Conservation (phyloP, 2,797 vertebrate genomes). For the Cossypha niveicapilla region DNA sequence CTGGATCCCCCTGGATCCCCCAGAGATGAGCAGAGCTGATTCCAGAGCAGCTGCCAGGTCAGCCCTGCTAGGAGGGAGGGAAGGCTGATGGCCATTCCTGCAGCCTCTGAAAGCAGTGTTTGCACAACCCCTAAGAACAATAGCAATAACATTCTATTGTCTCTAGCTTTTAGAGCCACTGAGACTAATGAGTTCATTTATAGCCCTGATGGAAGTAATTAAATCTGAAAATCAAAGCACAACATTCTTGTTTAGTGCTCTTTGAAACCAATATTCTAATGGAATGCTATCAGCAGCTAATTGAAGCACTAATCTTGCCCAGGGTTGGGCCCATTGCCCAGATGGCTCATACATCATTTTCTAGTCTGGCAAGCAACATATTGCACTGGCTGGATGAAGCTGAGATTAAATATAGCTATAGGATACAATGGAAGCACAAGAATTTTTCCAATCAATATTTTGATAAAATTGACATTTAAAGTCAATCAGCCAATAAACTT, state of each 20-base stretch:
- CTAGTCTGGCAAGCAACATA: slow-evolving; percentile 67
- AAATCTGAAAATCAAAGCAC: slow-evolving; percentile 76
- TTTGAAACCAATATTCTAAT: slow-evolving; percentile 76
- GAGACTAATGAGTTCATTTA: slow-evolving; percentile 77
- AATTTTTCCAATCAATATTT: slow-evolving; percentile 49
- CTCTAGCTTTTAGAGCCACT: slow-evolving; percentile 66
- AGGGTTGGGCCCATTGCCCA: slow-evolving; percentile 70
- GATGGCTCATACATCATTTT: slow-evolving; percentile 72
- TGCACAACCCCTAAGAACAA: slow-evolving; percentile 45
- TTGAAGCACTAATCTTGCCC: slow-evolving; percentile 73
- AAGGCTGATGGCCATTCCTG: not conserved
- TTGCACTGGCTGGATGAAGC: slow-evolving; percentile 18
- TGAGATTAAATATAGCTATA: slow-evolving; percentile 13
- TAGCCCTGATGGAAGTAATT: slow-evolving; percentile 78
- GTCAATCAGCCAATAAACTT: slow-evolving; percentile 21
- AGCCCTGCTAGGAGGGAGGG: not conserved
- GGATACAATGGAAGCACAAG: not conserved
- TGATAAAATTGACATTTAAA: slow-evolving; percentile 44
- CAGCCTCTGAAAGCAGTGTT: not conserved
- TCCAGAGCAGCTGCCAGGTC: not conserved
- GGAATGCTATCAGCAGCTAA: slow-evolving; percentile 74
- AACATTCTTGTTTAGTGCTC: slow-evolving; percentile 76
- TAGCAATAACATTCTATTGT: slow-evolving; percentile 65
- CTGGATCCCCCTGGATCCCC: not conserved
- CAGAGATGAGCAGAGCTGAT: not conserved